Base-by-base conservation (phyloP, 2,797 vertebrate species). In the Falco rusticolus region DNA sequence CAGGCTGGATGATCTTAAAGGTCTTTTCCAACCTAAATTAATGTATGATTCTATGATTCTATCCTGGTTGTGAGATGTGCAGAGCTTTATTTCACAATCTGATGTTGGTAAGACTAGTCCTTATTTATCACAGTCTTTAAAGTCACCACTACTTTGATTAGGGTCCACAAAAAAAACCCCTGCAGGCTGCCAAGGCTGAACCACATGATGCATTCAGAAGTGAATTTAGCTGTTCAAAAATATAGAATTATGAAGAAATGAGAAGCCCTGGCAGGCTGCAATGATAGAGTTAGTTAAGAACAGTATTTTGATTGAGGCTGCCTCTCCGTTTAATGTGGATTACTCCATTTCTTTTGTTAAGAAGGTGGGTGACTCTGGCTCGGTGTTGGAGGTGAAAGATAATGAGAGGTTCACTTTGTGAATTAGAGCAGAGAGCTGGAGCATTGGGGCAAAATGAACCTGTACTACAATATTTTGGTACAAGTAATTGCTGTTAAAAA, bases 211-310 rank as follows among this genome's bases (percentile, higher is more conserved):
- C 51, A 71, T 87, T 89, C 6, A 2, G 77, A 87, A 95, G 61
- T n/a, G 28, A 89, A 91, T 94, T 53, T 85, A 89, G 59, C 68
- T 59, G 71, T 84, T 84, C 70, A 39, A 61, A 87, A 80, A 57
- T 53, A 80, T 11, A 48, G 56, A 82, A 53, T 83, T 87, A 57
- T 33, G 84, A 87, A 87, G 39, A 87, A 91, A 54, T 57, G 43
- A 94, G 89, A 83, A 92, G 71, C 17, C 61, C 25, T 92, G 81
- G 43, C 86, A 92, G 56, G 80, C 25, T 79, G 64, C 54, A 76
- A 31, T 72, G 51, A 48, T 77, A 53, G 43, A 51, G 8, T 29
- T 63, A 41, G 76, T 34, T 63, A 68, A 71, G 60, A 72, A 20
- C 28, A 48, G 29, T 66, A 37, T 50, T 91, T 72, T 22, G 33